Conservation (phyloP, 2,797 vertebrate species). For the Loris lydekkerianus region DNA sequence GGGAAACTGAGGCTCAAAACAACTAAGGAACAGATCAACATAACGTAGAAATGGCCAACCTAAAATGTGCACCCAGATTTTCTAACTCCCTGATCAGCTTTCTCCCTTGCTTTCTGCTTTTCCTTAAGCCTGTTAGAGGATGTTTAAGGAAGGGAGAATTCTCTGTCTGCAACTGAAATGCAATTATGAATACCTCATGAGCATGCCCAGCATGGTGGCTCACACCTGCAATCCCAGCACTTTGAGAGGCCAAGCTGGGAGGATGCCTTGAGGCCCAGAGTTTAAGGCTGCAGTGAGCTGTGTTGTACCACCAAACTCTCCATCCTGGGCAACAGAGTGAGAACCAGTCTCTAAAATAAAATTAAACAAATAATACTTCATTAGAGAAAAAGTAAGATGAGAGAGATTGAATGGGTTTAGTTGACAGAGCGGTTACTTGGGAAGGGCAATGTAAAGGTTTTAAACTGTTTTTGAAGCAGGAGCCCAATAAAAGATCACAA, state of each 20-base stretch:
- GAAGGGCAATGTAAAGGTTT: not conserved
- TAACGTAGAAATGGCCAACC: not conserved
- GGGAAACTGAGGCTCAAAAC: slow-evolving; percentile 35
- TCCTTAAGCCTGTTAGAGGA: not conserved
- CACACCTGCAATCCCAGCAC: not conserved
- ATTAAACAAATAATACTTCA: not conserved
- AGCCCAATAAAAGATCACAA: not conserved
- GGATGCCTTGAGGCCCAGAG: not conserved
- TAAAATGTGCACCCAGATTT: not conserved
- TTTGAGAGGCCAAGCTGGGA: not conserved
- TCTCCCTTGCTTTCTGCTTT: not conserved
- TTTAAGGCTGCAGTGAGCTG: not conserved
- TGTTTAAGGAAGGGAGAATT: not conserved
- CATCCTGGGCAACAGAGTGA: not conserved
- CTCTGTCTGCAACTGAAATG: not conserved
- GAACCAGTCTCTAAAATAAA: not conserved
- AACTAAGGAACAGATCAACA: not conserved
- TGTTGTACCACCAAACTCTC: not conserved
- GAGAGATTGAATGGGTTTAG: not conserved
- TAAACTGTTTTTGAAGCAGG: slow-evolving; percentile 24
- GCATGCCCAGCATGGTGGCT: not conserved
- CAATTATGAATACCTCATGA: not conserved
- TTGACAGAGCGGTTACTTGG: not conserved
- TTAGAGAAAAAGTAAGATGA: not conserved
- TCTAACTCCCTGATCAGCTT: not conserved